phyloP scores from a whole-genome alignment of 2,113 vertebrate species.

The Semnornis frantzii region DNA sequence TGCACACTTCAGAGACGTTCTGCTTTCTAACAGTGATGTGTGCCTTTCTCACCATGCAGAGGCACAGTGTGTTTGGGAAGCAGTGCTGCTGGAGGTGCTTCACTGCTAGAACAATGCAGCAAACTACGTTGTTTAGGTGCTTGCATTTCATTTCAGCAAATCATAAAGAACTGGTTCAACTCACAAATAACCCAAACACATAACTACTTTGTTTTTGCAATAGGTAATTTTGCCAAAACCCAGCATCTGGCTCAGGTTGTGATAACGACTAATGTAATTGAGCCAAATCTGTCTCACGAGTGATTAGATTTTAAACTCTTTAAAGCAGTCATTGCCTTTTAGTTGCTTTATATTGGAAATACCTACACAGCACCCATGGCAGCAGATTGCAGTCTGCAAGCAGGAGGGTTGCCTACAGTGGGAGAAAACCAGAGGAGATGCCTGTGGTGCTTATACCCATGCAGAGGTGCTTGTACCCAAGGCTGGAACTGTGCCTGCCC shows the following conservation, averaged over 20 bases:
- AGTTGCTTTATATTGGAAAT: neutral
- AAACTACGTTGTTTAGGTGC: neutral
- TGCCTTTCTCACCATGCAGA: neutral
- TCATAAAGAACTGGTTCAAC: neutral
- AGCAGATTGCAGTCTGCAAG: neutral
- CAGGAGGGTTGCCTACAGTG: too few relatives aligned
- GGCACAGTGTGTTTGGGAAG: neutral
- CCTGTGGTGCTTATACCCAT: neutral
- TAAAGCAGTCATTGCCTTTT: neutral
- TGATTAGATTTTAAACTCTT: neutral
- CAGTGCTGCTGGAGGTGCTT: neutral
- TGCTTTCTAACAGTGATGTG: neutral
- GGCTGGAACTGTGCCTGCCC: neutral
- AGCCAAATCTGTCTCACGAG: neutral
- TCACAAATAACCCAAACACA: neutral
- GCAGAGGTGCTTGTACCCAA: neutral
- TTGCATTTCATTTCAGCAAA: neutral
- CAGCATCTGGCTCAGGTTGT: rapidly evolving
- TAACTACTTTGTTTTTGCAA: neutral
- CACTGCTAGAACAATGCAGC: neutral
- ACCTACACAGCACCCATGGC: neutral
- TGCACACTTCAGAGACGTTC: neutral
- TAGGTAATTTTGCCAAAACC: neutral
- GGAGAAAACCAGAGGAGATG: neutral
- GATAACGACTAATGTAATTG: neutral